Conservation (phyloP, 1,140 invertebrate species). For the Episyrphus balteatus region DNA sequence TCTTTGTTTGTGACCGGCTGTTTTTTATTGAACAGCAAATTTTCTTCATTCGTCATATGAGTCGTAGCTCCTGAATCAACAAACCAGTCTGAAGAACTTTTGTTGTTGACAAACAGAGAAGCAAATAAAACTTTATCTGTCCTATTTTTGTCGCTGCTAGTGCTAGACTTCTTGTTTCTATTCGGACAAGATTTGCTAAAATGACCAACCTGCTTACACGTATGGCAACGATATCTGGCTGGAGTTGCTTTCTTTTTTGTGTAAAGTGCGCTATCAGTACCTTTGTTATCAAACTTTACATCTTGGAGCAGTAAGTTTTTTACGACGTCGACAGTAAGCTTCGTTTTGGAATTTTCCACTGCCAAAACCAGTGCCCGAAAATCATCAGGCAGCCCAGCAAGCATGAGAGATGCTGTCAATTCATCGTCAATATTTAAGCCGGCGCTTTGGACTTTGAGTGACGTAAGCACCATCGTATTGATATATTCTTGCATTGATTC, state of each 20-base stretch:
- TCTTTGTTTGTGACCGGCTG: no score
- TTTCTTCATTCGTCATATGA: no score
- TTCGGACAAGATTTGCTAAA: no score
- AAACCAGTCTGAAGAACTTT: no score
- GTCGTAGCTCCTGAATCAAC: no score
- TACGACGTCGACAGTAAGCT: slow-evolving; percentile 20
- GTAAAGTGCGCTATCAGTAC: not conserved
- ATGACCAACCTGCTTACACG: no score
- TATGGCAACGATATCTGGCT: no score
- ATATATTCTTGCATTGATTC: slow-evolving; percentile 16
- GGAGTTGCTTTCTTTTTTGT: no score
- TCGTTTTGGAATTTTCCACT: slow-evolving; percentile 13
- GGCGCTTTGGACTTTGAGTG: slow-evolving; percentile 6
- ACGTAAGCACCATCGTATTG: slow-evolving; percentile 11
- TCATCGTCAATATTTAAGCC: slow-evolving; percentile 5
- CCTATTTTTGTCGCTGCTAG: no score
- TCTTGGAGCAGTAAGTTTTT: slow-evolving; percentile 30
- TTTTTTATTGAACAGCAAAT: no score
- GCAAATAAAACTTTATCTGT: no score
- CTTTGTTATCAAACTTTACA: slow-evolving; percentile 12
- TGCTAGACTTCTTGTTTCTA: not conserved
- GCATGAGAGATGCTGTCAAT: slow-evolving; percentile 4
- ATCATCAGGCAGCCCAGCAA: slow-evolving; percentile 4
- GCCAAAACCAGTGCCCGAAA: slow-evolving; percentile 4
- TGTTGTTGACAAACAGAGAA: no score